phyloP scores from a whole-genome alignment of 2,888 invertebrate genomes.

The Isoperla grammatica region DNA sequence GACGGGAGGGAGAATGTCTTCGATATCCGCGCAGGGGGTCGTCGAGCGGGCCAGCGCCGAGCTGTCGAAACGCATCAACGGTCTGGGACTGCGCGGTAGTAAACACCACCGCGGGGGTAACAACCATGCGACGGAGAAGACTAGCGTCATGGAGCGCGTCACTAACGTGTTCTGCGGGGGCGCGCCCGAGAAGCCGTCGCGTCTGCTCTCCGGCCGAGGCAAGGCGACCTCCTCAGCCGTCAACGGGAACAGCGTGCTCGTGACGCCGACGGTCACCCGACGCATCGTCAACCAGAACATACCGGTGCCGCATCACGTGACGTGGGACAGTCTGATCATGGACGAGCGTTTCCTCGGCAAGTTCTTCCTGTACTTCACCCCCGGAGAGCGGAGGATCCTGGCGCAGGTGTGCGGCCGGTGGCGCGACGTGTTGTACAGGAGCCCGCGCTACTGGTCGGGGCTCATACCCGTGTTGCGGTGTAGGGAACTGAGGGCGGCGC shows the following conservation, averaged over 20 bases:
- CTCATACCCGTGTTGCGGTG: conserved; percentile 81
- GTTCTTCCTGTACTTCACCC: conserved; percentile 78
- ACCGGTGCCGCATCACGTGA: conserved; percentile 49
- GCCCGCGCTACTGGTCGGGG: conserved; percentile 83
- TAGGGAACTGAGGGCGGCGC: conserved; percentile 65
- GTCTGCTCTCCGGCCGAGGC: conserved; percentile 39
- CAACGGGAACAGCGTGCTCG: conserved; percentile 33
- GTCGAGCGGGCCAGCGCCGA: conserved; percentile 89
- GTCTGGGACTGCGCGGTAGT: conserved; percentile 64
- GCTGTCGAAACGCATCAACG: conserved; percentile 82
- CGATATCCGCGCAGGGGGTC: conserved; percentile 82
- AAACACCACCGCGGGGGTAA: conserved; percentile 42
- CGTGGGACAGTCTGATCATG: conserved; percentile 69
- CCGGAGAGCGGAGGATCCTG: conserved; percentile 69
- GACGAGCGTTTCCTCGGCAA: conserved; percentile 80
- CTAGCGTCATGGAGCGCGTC: conserved; percentile 80
- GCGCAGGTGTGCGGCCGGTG: conserved; percentile 83
- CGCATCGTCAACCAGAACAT: conserved; percentile 21
- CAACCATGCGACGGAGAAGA: conserved; percentile 39
- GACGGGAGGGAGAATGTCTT: conserved; percentile 45
- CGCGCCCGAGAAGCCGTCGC: conserved; percentile 49
- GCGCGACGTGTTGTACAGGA: conserved; percentile 83
- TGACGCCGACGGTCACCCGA: conserved; percentile 40
- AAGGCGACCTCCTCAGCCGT: conserved; percentile 33
- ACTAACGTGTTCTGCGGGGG: conserved; percentile 82